These are phyloP conservation scores for Flabesymbios commensalis DNA, from an alignment of 2,888 invertebrate genomes.

Conservation along the genomic window DNA sequence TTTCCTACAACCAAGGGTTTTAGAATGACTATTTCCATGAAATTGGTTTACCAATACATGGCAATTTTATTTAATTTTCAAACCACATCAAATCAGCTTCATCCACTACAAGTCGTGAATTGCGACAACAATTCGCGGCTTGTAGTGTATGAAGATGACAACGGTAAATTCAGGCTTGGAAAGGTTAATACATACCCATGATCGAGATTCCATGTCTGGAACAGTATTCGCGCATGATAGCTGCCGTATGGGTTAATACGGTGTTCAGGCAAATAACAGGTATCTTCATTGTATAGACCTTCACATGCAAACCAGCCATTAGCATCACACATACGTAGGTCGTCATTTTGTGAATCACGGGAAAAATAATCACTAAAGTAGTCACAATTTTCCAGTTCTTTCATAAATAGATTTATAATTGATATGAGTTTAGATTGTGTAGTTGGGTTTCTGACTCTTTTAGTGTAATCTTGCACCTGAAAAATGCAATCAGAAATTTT, in stretches of 20 bases:
- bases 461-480: too few species aligned
- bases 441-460: too few species aligned
- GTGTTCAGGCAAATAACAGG: slow-evolving; percentile 48
- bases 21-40: too few species aligned
- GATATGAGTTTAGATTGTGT: not conserved
- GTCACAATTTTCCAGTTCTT: not conserved
- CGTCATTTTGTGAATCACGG: not conserved
- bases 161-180: too few species aligned
- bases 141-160: too few species aligned
- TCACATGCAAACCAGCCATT: slow-evolving; percentile 57
- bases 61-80: too few species aligned
- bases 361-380: slow-evolving; percentile 2
- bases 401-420: not conserved
- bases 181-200: slow-evolving; percentile 52
- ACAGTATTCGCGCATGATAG: slow-evolving; percentile 43
- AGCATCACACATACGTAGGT: slow-evolving; percentile 47
- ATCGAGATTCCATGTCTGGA: slow-evolving; percentile 52
- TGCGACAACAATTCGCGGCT: too few species aligned
- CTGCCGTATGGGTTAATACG: slow-evolving; percentile 38
- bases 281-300: slow-evolving; percentile 47
- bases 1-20: too few species aligned
- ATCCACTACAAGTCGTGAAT: too few species aligned
- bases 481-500: too few species aligned
- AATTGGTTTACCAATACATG: too few species aligned
- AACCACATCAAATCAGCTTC: too few species aligned